A percentile compares a stretch with the other conserved stretches of the same genome.
phyloP scores from a whole-genome alignment of 2,113 vertebrate genomes.

The Pluvialis apricaria region DNA sequence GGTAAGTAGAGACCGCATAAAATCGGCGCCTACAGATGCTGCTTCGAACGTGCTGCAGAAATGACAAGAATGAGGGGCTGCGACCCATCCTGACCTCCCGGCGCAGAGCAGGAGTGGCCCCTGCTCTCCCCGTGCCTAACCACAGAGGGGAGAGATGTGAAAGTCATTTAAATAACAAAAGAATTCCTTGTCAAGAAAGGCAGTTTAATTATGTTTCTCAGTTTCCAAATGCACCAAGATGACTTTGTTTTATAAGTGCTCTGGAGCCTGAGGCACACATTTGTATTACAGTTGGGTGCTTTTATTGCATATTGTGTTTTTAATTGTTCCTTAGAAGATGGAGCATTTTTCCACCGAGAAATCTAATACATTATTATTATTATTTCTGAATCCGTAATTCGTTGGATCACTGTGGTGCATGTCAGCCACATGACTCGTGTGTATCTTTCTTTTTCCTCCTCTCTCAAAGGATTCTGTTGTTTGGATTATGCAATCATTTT shows the following conservation, averaged over 20 bases:
- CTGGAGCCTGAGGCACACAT: background rate
- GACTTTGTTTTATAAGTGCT: background rate
- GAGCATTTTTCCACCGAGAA: constrained; percentile 7
- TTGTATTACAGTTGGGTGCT: background rate
- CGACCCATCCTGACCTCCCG: background rate
- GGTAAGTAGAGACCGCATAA: constrained; percentile 2
- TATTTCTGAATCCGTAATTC: constrained; percentile 37
- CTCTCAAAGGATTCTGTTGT: constrained; percentile 45
- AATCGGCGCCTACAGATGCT: background rate
- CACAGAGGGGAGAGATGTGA: background rate
- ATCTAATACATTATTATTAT: constrained; percentile 29
- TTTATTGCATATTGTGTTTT: constrained; percentile 16
- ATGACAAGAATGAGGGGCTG: background rate
- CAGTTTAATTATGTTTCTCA: background rate
- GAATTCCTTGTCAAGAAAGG: background rate
- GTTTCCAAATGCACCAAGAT: background rate
- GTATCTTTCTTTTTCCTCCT: constrained; percentile 6
- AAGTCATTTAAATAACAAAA: background rate
- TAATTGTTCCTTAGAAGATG: background rate
- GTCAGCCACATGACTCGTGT: background rate
- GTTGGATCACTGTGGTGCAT: constrained; percentile 3
- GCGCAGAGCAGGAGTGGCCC: background rate
- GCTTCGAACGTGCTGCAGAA: background rate
- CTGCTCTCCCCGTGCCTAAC: background rate
- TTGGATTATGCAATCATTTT: constrained; percentile 53